These are phyloP conservation scores for Ophthalmolycus amberensis DNA, from an alignment of 2,113 vertebrate species.

Conservation along the genomic window DNA sequence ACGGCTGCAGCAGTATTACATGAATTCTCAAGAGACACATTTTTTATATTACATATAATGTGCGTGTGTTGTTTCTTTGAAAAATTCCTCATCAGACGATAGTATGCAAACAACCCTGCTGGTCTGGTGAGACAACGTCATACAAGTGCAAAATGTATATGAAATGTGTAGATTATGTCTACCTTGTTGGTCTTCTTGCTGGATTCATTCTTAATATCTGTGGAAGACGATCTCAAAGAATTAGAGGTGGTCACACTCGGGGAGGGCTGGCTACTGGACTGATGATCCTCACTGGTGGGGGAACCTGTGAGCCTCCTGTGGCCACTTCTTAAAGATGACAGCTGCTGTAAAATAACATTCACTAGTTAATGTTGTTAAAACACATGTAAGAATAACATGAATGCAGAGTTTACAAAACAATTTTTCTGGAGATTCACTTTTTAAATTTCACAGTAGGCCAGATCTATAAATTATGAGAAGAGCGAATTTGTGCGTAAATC, in stretches of 20 bases:
- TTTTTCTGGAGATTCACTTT: not conserved
- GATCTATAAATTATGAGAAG: not conserved
- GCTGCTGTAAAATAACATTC: slow-evolving; percentile 77
- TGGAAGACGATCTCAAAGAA: slow-evolving; percentile 92
- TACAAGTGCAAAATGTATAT: not conserved
- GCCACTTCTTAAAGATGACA: slow-evolving; percentile 96
- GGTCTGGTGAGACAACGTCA: not conserved
- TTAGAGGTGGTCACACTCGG: slow-evolving; percentile 79
- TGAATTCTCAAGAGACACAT: not conserved
- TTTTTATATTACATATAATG: not conserved
- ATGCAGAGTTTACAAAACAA: not conserved
- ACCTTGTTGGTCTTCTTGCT: slow-evolving; percentile 93
- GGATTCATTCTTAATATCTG: slow-evolving; percentile 91
- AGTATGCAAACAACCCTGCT: not conserved
- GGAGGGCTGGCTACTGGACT: slow-evolving; percentile 89
- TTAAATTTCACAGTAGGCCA: not conserved
- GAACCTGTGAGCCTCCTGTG: slow-evolving; percentile 95
- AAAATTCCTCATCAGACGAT: not conserved
- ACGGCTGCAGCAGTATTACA: not conserved
- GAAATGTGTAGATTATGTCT: slow-evolving; percentile 6
- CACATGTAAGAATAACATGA: not conserved
- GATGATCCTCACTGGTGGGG: slow-evolving; percentile 90
- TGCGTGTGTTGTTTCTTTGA: not conserved
- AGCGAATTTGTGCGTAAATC: not conserved
- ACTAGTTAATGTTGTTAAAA: slow-evolving; percentile 1